Base-by-base conservation (phyloP, 1,140 invertebrate genomes). In the Zaprionus nigranus region DNA sequence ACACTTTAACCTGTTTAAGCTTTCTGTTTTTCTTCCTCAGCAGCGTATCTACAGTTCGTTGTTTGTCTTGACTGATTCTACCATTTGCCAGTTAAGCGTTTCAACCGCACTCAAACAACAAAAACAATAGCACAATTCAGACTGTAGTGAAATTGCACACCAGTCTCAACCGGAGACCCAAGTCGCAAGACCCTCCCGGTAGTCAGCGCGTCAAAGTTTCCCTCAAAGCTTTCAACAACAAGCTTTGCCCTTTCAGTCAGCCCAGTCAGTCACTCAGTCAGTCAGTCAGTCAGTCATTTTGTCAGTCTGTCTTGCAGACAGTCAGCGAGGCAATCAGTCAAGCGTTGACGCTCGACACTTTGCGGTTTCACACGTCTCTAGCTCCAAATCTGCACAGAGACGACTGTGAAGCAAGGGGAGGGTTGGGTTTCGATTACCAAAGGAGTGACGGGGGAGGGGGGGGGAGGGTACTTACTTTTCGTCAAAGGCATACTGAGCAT, bases 401-500 rank as follows among this genome's bases (percentile, higher is more conserved):
- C 49, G 17, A 40, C 51, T 30, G 22, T 13, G 17, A 17, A 28
- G n/a, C 22, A 49, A 20, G 40, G 46, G 54, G 62, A 76, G 62
- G 38, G 20, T 28, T 34, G 40, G 70, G 62, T 56, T 74, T 80
- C 68, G 61, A 74, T 80, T 80, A 81, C 77, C 22, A 6, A 17
- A 28, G 12, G 26, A 36, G 38, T 15, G 15, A 11, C 9, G 56
- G 2, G 22, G 3, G 2, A 0, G 12, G n/a, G n/a, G 20, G n/a
- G 34, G 11, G 60, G 13, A 1, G 46, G 9, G 28, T 79, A 95
- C 94, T 95, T 93, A 98, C 94, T 96, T 96, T 49, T 96, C 96
- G 92, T 98, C 96, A 87, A 99, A 98, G 51, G 94, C 94, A 91
- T 99, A 98, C 91, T 98, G 97, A 5, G 95, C 94, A 93, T 99